Evolutionary conservation across 2,797 vertebrate species (phyloP), one percentile per base, ranked within the genome.

Genomic region (Myotis daubentonii): DNA sequence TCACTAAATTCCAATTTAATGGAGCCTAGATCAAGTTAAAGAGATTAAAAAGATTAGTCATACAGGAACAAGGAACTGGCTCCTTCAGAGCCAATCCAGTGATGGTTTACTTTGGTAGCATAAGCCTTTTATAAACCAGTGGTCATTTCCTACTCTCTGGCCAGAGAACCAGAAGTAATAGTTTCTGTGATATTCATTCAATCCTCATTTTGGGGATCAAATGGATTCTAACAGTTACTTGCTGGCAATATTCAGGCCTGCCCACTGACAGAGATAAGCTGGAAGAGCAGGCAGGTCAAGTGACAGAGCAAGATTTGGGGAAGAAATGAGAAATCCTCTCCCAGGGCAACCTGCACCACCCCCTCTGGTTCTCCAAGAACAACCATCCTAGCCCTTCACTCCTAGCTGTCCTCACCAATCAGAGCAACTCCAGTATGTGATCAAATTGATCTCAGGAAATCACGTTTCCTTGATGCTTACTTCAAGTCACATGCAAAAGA

Each of bases 1-100:
- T 87, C 62, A 41, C 71, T 53, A 81, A 93, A 78, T 89, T 97
- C 90, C 66, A 74, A 47, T 89, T 79, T 78, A 89, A 87, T 57
- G 79, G 75, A 13, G 81, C 9, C 38, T 84, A 78, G 80, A 62
- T 30, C 25, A 62, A 62, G 60, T 62, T 62, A 62, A 62, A 62
- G 60, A 62, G 60, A 80, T 47, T 85, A 65, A 74, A 75, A 51
- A 62, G 80, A 94, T 83, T 44, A 71, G 72, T 82, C 47, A 53
- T 49, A 57, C 57, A 71, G 36, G 36, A 57, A 80, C 47, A 16
- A 62, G 72, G 76, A 95, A 57, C 12, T 83, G 92, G 82, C 13
- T 4, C 55, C n/a, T 89, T 80, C 60, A 41, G 88, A 89, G 78
- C 8, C 85, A 71, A 68, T 38, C 76, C 23, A 16, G 17, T 0